Base-by-base conservation (phyloP, 1,140 invertebrate species). In the Eumaeus atala region DNA sequence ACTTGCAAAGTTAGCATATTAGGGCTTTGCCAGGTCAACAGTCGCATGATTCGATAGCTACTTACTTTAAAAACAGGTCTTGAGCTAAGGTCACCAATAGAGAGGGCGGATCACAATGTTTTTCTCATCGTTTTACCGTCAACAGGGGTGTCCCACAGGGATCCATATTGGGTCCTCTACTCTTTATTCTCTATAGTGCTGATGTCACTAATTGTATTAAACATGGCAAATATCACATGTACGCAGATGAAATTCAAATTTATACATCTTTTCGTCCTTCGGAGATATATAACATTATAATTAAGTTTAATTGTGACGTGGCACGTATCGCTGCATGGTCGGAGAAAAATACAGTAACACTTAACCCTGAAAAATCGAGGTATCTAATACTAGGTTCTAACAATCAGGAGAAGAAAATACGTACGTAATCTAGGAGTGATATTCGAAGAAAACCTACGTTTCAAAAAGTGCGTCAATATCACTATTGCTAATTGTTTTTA, bases 11-110 rank as follows among this genome's bases (percentile, higher is more conserved):
- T 17, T 51, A 17, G 14, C 10, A 2, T 51, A 14, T 10, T 51
- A 51, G 37, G 50, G 50, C 7, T 51, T 36, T 34, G 9, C n/a
- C 18, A 21, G 44, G n/a, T 18, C 9, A 5, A 18, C 12, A 48
- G 9, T 9, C 11, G 21, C 21, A 6, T 28, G 21, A 6, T 28
- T 28, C 6, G 21, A 28, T 6, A 28, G 21, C 6, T 28, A 28
- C 21, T 28, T n/a, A n/a, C n/a, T n/a, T n/a, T 28, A 6, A 28
- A 28, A 6, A 28, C 21, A 6, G 21, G 21, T 28, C 21, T 6
- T 6, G 6, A 28, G 6, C 6, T 3, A 6, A 3, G 2, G 2
- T 3, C 2, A 6, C 6, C 2, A 28, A 28, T 3, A 28, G 10
- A 10, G 42, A 47, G 9, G 14, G 14, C 9, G 21, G 17, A 9